Evolutionary conservation across 2,113 vertebrate species (phyloP).

Genomic region (Anas platyrhynchos): DNA sequence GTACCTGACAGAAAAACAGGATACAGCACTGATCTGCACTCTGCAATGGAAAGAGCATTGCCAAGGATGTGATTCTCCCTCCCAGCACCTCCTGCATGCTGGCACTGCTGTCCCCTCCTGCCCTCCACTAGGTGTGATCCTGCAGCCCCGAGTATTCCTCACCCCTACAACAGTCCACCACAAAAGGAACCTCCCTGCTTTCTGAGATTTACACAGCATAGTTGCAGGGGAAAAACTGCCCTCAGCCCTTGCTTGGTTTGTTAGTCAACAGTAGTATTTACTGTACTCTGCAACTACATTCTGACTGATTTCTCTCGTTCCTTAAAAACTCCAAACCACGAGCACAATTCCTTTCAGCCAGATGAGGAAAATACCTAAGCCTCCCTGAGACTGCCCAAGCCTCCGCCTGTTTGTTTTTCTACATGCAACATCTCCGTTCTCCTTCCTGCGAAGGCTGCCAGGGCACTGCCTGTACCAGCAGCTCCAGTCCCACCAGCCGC

Average conservation of each 20-base stretch:
- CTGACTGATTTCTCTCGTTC: not conserved
- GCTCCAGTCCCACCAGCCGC: not conserved
- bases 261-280: not conserved
- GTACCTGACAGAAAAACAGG: not conserved
- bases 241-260: not conserved
- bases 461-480: accelerated
- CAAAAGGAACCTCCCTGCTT: not conserved
- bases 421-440: not conserved
- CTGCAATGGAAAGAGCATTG: not conserved
- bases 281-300: not conserved
- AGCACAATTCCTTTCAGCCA: not conserved
- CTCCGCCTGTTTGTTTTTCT: not conserved
- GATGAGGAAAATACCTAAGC: not conserved
- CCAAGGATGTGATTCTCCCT: not conserved
- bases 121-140: not conserved
- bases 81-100: accelerated
- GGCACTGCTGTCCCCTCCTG: not conserved
- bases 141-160: not conserved
- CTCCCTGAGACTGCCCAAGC: not conserved
- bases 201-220: not conserved
- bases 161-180: accelerated
- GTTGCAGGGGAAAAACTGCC: not conserved
- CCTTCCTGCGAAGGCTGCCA: not conserved
- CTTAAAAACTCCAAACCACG: not conserved
- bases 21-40: accelerated